Percentiles rank a stretch among this genome's conserved stretches.
These are phyloP conservation scores for Aphelinus atriplicis DNA, from an alignment of 1,140 invertebrate species.

Conservation along the genomic window DNA sequence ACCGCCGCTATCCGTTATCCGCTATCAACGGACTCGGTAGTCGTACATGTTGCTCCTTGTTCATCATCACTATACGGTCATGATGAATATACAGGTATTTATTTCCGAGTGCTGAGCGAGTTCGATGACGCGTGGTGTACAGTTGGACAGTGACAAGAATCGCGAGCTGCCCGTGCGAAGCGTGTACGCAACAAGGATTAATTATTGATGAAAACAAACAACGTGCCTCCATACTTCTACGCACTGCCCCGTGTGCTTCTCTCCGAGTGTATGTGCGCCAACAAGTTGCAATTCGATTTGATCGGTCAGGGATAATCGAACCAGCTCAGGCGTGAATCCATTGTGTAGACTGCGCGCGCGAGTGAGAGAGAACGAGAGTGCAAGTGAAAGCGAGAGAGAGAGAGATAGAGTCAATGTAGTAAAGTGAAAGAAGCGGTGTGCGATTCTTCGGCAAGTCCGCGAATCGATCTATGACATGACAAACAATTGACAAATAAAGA, in stretches of 20 bases:
- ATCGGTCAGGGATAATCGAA: too few species aligned
- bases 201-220: conserved; percentile 8
- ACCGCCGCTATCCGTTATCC: too few species aligned
- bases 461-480: background rate
- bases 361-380: too few species aligned
- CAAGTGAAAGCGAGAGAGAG: too few species aligned
- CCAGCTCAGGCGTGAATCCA: too few species aligned
- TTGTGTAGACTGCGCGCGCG: too few species aligned
- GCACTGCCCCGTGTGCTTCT: background rate
- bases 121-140: conserved; percentile 45
- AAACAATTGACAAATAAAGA: background rate
- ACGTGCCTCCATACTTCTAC: conserved; percentile 14
- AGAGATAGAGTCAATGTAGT: too few species aligned
- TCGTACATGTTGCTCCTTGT: conserved; percentile 57
- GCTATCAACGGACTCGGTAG: conserved; percentile 35
- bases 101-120: conserved; percentile 45
- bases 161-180: background rate
- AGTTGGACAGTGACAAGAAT: conserved; percentile 12
- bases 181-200: conserved; percentile 6
- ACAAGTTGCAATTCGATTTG: too few species aligned
- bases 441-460: background rate
- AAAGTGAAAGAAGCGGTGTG: background rate
- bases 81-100: conserved; percentile 55
- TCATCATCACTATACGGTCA: conserved; percentile 53
- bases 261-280: background rate